Evolutionary conservation across 2,888 invertebrate species (phyloP), one percentile per base, ranked within the genome.

Genomic region (Crossocerus cetratus): DNA sequence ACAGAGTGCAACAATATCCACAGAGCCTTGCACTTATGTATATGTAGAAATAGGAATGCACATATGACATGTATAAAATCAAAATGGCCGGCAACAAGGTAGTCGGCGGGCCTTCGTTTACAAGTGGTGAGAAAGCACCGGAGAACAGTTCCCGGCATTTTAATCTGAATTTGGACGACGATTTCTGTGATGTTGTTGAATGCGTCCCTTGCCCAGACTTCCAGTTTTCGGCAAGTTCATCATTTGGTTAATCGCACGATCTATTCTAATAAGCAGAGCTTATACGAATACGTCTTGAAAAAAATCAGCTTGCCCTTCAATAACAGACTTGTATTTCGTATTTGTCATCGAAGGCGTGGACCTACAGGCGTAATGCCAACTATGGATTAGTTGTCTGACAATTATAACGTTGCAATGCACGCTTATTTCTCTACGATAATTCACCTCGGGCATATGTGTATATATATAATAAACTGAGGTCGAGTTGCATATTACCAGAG

Each of bases 31-130:
- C 11, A 11, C 32, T 11, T 32, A 32, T 32, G 32, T 32, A 32
- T 32, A 32, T 32, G 32, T 32, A 32, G 32, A 32, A 32, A 32
- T 32, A 11, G 32, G 11, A 32, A 32, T 32, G 32, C 32, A 32
- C 32, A 32, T 32, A 32, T 32, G 32, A 32, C 32, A 32, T 49
- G 16, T 5, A 55, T 21, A 49, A 60, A 63, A 65, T 8, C 57
- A 77, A 79, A 80, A 89, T 89, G 89, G 88, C 89, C 66, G 87
- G 85, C 64, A 86, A 89, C 61, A 87, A 86, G 77, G 83, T 85
- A 60, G 77, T 80, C 74, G 83, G 83, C 53, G 83, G 83, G 78
- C 83, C 85, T 23, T 81, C 83, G 57, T 79, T 78, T 60, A 63
- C 82, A 55, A 86, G 83, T 69, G 81, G 80, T 56, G 88, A 88